These are phyloP conservation scores for Eupithecia centaureata DNA, from an alignment of 2,888 invertebrate genomes.

Conservation along the genomic window DNA sequence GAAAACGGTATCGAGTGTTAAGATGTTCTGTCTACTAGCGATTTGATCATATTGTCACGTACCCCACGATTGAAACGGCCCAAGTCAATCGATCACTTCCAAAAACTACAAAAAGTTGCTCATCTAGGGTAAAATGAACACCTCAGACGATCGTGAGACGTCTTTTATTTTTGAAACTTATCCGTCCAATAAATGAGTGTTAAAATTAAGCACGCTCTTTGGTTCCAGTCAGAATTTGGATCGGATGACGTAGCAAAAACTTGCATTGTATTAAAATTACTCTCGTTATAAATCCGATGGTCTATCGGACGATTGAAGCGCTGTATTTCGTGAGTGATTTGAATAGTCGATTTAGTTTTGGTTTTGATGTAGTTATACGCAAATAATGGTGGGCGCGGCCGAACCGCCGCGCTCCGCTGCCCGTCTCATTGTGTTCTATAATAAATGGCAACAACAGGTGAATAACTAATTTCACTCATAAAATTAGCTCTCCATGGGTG, in stretches of 20 bases:
- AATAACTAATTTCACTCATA: constrained; percentile 83
- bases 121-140: constrained; percentile 68
- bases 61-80: constrained; percentile 76
- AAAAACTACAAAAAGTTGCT: constrained; percentile 72
- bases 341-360: constrained; percentile 55
- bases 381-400: constrained; percentile 75
- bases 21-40: background rate
- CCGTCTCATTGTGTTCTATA: constrained; percentile 75
- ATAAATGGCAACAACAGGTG: constrained; percentile 84
- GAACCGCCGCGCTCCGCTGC: constrained; percentile 65
- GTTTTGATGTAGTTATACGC: constrained; percentile 62
- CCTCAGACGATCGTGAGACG: constrained; percentile 59
- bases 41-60: constrained; percentile 71
- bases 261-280: constrained; percentile 42
- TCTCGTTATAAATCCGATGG: constrained; percentile 36
- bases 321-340: constrained; percentile 44
- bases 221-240: constrained; percentile 55
- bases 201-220: constrained; percentile 69
- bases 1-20: too few species aligned
- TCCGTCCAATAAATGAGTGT: constrained; percentile 68
- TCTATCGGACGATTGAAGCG: constrained; percentile 32
- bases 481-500: constrained; percentile 81
- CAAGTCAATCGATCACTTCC: constrained; percentile 63
- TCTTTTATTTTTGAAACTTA: constrained; percentile 68
- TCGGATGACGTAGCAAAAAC: constrained; percentile 54